Percentiles rank a stretch among this genome's conserved stretches.
Conservation (phyloP, 2,888 invertebrate species). For the Malthinus flaveolus region DNA sequence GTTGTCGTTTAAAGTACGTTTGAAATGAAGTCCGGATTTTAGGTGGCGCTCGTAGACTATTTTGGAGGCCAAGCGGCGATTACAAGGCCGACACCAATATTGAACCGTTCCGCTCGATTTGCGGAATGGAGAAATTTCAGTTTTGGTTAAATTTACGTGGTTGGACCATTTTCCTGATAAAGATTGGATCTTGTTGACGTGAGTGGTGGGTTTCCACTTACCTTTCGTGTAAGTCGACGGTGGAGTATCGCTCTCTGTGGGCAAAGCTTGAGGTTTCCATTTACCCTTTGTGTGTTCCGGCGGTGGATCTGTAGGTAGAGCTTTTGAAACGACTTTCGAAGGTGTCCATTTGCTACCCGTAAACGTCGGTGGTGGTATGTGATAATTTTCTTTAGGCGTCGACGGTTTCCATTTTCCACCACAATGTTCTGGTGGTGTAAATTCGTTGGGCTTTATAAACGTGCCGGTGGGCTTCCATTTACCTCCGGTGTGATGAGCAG, state of each 20-base stretch:
- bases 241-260: slow-evolving; percentile 53
- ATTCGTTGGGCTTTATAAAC: not conserved
- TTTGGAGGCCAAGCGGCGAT: slow-evolving; percentile 73
- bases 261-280: slow-evolving; percentile 58
- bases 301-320: slow-evolving; percentile 53
- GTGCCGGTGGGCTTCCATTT: slow-evolving; percentile 63
- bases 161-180: not conserved
- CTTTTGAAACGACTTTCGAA: slow-evolving; percentile 49
- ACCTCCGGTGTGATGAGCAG: slow-evolving; percentile 62
- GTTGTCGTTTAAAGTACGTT: slow-evolving; percentile 66
- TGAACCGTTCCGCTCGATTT: slow-evolving; percentile 58
- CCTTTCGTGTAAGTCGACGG: slow-evolving; percentile 75
- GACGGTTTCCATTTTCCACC: slow-evolving; percentile 62
- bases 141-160: slow-evolving; percentile 11
- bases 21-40: slow-evolving; percentile 72
- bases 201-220: slow-evolving; percentile 69
- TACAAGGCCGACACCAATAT: slow-evolving; percentile 83
- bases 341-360: slow-evolving; percentile 74
- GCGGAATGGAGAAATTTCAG: slow-evolving; percentile 46
- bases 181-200: slow-evolving; percentile 1
- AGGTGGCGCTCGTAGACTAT: slow-evolving; percentile 77
- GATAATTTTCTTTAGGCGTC: slow-evolving; percentile 12
- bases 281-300: slow-evolving; percentile 64
- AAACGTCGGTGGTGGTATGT: slow-evolving; percentile 53
- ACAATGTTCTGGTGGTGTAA: too few species aligned